A percentile compares a stretch with the other conserved stretches of the same genome.
phyloP scores from a whole-genome alignment of 2,113 vertebrate species.

The rabbit (Oryctolagus cuniculus) region mOryCun1.1 NC_091443.1:56465501-56466000 shows the following conservation, averaged over 20 bases:
- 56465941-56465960: background rate
- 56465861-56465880: background rate
- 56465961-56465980: background rate
- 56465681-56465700: background rate
- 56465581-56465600: background rate
- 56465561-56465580: background rate
- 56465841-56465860: background rate
- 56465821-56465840: background rate
- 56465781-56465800: background rate
- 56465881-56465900: background rate
- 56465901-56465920: conserved; percentile 18
- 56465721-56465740: background rate
- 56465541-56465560: background rate
- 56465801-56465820: background rate
- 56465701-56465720: conserved; percentile 55
- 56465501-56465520: background rate
- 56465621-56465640: background rate
- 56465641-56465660: conserved; percentile 33
- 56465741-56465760: background rate
- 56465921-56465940: background rate
- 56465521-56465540: conserved; percentile 47
- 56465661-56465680: conserved; percentile 5
- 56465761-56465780: background rate
- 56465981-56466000: background rate
- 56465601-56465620: background rate